Evolutionary conservation across 1,140 invertebrate species (phyloP), one percentile per base, ranked within the genome.

Genomic region (Hylyphantes graminicola): DNA sequence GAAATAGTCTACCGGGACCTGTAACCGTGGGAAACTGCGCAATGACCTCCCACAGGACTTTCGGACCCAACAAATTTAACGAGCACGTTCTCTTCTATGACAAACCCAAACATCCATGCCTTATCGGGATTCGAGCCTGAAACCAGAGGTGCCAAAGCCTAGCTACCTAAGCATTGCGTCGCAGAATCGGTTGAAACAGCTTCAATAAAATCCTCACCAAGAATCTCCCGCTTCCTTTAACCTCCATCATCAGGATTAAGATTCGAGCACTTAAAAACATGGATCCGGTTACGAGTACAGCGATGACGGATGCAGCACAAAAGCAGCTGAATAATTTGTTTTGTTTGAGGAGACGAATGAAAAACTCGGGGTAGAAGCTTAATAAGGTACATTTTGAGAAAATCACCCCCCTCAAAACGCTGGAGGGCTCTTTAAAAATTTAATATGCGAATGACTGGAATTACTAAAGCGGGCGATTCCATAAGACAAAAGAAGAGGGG

Each of bases 381-480:
- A 83, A 83, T 83, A 83, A 83, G 80, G 80, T 83, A 83, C 80
- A 83, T 83, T 83, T 83, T 83, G 70, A 83, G 75, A 70, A 83
- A 83, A 83, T 83, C 80, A 83, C 75, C 75, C 75, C 59, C 80
- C 80, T 51, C 55, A 74, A 76, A 76, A 85, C 68, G 51, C 54
- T 74, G 76, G 74, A 55, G 77, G 82, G 73, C 65, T 74, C 77
- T 64, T 85, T 85, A 76, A 85, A 85, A 85, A 85, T 85, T 85
- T 85, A 85, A 85, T 85, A 85, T 85, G 82, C 73, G 82, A 85
- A 85, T 85, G 74, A 77, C 82, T 85, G 74, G 77, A n/a, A 85
- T 85, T 85, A 85, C 82, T 67, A 85, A 53, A 35, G 35, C 35
- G 35, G 35, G 5, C 64, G 77, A 77, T 85, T 85, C 82, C 53